Evolutionary conservation across 2,888 invertebrate genomes (phyloP), one percentile per base, ranked within the genome.

Genomic region (Galerucella calmariensis): DNA sequence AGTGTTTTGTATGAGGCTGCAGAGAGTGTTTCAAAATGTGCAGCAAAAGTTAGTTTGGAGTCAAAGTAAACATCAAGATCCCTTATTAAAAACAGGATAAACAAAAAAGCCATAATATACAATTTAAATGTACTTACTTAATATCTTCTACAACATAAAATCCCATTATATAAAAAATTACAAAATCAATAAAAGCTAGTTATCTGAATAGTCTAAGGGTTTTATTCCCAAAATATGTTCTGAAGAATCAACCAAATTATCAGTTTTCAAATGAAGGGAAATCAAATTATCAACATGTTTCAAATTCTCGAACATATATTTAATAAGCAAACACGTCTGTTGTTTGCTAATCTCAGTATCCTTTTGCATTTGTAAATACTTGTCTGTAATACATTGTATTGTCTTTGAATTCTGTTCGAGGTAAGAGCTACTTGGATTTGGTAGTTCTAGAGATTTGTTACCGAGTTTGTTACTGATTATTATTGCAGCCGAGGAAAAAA

Each of bases 361-460:
- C 16, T 74, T 70, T 20, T 67, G 51, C 20, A 68, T 11, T 56
- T 63, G 24, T 35, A 56, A 65, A 71, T 71, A 75, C 27, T 69
- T 74, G 44, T 67, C 67, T 66, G 66, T 72, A 8, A 77, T 53
- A 53, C 69, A 69, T 11, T 73, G 27, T 67, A 80, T 27, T 58
- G 68, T 68, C 48, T 77, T 73, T 10, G 65, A 48, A 20, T 72
- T 77, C 12, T 74, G 14, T 27, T 61, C 68, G 41, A 81, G 71
- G 67, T 63, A 77, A 16, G 53, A 41, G 24, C n/a, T 67, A 20
- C 71, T 74, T 44, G 75, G 76, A 68, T 78, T 74, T 9, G 78
- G 79, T 20, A 82, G 71, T 46, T 83, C 80, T 6, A 83, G 68
- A 24, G 79, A 78, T n/a, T n/a, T n/a, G n/a, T n/a, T n/a, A n/a